phyloP scores from a whole-genome alignment of 2,113 vertebrate species.

The Aegotheles bennettii region DNA sequence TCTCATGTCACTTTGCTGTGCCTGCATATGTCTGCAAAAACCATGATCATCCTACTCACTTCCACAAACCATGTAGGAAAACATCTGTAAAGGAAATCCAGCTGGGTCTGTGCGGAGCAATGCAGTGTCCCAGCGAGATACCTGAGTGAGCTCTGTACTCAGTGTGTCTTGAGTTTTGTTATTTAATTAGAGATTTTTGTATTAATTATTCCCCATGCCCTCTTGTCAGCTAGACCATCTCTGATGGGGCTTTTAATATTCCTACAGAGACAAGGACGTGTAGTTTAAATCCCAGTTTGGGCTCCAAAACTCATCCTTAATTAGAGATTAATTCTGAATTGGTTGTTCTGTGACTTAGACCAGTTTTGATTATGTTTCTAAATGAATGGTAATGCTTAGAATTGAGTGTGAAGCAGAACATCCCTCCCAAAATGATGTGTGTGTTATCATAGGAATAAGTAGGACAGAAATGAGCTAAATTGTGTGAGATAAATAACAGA shows the following conservation, averaged over 20 bases:
- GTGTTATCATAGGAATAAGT: not conserved
- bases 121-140: not conserved
- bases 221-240: not conserved
- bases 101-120: not conserved
- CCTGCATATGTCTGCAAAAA: not conserved
- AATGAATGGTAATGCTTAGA: not conserved
- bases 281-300: not conserved
- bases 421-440: not conserved
- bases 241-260: not conserved
- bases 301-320: not conserved
- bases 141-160: not conserved
- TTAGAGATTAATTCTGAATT: not conserved
- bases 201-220: not conserved
- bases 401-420: not conserved
- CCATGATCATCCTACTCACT: not conserved
- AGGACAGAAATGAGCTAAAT: not conserved
- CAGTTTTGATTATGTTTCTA: not conserved
- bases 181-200: not conserved
- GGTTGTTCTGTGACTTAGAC: not conserved
- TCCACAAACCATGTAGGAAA: not conserved
- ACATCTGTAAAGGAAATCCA: constrained; percentile 9
- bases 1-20: not conserved
- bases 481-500: not conserved
- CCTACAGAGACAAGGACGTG: not conserved
- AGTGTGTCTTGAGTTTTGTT: not conserved